These are phyloP conservation scores for Tachuris rubrigastra DNA, from an alignment of 2,113 vertebrate genomes.

Conservation along the genomic window DNA sequence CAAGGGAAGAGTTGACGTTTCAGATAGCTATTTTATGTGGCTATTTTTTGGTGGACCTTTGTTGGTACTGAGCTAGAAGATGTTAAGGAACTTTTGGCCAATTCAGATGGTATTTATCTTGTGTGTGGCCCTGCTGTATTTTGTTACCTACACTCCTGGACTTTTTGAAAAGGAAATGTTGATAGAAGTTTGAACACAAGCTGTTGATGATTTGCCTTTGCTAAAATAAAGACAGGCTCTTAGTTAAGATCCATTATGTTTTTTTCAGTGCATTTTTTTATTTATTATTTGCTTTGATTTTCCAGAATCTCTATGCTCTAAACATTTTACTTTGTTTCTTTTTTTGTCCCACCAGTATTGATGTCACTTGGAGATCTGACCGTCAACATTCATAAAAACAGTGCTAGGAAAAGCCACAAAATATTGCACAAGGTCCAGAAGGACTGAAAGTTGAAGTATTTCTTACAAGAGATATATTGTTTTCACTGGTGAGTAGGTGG, in stretches of 20 bases:
- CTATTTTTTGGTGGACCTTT: constrained; percentile 7
- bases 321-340: neutral
- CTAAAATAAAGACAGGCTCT: neutral
- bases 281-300: constrained; percentile 12
- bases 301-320: neutral
- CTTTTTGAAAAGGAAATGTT: neutral
- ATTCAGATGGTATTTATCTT: neutral
- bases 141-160: neutral
- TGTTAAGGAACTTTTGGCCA: neutral
- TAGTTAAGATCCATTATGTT: neutral
- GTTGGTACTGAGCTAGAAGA: neutral
- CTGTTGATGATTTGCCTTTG: neutral
- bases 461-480: neutral
- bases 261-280: neutral
- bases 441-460: neutral
- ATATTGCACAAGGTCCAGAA: neutral
- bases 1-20: neutral
- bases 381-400: neutral
- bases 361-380: neutral
- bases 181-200: neutral
- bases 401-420: constrained; percentile 13
- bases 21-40: neutral
- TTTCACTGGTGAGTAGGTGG: constrained; percentile 7
- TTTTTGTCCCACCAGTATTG: neutral
- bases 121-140: neutral